These are phyloP conservation scores for Neoaliturus tenellus DNA, from an alignment of 2,888 invertebrate species.

Conservation along the genomic window DNA sequence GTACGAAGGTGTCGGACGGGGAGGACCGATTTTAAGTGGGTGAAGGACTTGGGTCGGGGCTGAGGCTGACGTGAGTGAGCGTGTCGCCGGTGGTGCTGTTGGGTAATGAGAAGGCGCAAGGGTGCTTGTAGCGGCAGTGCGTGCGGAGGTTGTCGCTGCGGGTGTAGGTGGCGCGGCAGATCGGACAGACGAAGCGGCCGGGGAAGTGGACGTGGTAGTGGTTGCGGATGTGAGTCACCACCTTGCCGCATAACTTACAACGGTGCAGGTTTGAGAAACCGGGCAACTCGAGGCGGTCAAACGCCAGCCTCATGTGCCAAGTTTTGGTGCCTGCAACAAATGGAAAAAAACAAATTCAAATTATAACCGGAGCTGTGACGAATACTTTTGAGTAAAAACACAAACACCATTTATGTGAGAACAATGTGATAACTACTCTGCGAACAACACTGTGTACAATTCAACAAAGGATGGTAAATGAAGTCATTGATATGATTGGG, in stretches of 20 bases:
- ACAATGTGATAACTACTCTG: too few relatives aligned
- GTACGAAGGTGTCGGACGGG: too few relatives aligned
- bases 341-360: too few relatives aligned
- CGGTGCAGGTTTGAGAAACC: constrained; percentile 92
- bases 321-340: constrained; percentile 91
- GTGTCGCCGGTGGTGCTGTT: constrained; percentile 7
- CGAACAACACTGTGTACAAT: too few relatives aligned
- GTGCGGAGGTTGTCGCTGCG: constrained; percentile 95
- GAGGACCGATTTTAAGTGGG: too few relatives aligned
- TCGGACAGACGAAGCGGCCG: constrained; percentile 93
- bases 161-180: constrained; percentile 94
- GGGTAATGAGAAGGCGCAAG: too few relatives aligned
- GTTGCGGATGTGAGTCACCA: constrained; percentile 96
- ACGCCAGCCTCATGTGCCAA: constrained; percentile 96
- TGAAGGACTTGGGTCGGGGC: constrained; percentile 22
- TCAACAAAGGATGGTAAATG: too few relatives aligned
- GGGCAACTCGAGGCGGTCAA: constrained; percentile 87
- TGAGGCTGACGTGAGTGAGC: not conserved
- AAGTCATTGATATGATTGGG: too few relatives aligned
- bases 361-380: too few relatives aligned
- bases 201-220: constrained; percentile 97
- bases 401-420: too few relatives aligned
- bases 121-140: constrained; percentile 94
- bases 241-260: constrained; percentile 96
- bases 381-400: too few relatives aligned